Conservation (phyloP, 2,888 invertebrate genomes). For the Drosophila rubida region DNA sequence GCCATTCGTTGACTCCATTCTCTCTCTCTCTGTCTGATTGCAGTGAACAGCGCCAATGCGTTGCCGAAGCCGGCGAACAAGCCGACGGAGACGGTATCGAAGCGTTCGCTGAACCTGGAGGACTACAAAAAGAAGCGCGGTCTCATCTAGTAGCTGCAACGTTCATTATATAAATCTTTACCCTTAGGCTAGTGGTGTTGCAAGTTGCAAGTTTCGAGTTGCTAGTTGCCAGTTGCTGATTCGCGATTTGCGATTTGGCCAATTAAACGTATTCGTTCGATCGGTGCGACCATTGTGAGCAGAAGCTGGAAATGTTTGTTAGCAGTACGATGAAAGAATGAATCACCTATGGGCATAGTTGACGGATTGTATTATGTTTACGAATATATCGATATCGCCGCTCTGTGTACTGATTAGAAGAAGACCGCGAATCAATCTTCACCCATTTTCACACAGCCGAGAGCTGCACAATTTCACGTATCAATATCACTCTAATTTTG, state of each 20-base stretch:
- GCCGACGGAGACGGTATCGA: slow-evolving; percentile 92
- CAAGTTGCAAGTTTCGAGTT: slow-evolving; percentile 6
- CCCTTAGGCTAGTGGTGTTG: slow-evolving; percentile 40
- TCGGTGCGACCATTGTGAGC: slow-evolving; percentile 16
- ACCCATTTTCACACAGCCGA: slow-evolving; percentile 8
- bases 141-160: slow-evolving; percentile 89
- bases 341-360: slow-evolving; percentile 47
- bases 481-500: background rate
- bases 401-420: slow-evolving; percentile 40
- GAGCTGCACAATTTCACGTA: background rate
- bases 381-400: slow-evolving; percentile 30
- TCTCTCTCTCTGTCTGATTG: slow-evolving; percentile 55
- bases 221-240: background rate
- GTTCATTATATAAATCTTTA: slow-evolving; percentile 12
- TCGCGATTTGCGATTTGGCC: background rate
- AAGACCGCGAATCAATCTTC: slow-evolving; percentile 4
- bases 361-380: slow-evolving; percentile 46
- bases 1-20: background rate
- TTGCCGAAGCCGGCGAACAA: slow-evolving; percentile 91
- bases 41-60: slow-evolving; percentile 89
- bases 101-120: slow-evolving; percentile 94
- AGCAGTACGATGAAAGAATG: slow-evolving; percentile 26
- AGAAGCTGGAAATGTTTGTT: slow-evolving; percentile 10
- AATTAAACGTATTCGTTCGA: slow-evolving; percentile 43
- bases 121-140: slow-evolving; percentile 97